Evolutionary conservation across 2,113 vertebrate genomes (phyloP).

Genomic region (Fulmarus glacialis): DNA sequence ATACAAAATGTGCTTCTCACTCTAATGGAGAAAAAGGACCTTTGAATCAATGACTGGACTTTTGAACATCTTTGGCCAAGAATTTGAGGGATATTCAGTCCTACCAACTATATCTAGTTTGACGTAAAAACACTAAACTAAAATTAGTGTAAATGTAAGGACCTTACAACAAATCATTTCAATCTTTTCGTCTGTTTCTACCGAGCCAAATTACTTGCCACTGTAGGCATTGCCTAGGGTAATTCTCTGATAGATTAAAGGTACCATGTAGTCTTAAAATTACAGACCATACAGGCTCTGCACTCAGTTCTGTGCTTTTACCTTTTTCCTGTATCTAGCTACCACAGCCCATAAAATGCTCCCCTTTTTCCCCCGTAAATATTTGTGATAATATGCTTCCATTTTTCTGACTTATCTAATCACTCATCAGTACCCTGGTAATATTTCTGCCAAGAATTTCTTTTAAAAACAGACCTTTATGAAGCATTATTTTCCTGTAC

Average conservation of each 20-base stretch:
- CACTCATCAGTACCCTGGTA: background rate
- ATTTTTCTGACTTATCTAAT: background rate
- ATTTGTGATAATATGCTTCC: background rate
- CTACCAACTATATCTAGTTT: background rate
- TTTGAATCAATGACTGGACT: background rate
- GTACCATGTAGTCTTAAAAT: background rate
- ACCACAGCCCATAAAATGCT: background rate
- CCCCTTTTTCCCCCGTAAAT: rapidly evolving
- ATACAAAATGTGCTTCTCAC: background rate
- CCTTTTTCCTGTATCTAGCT: background rate
- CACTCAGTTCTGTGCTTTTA: background rate
- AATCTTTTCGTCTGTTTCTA: background rate
- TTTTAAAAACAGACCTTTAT: background rate
- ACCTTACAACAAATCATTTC: background rate
- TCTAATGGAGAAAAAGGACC: background rate
- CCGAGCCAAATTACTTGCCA: background rate
- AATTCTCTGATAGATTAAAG: background rate
- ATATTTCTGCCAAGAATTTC: background rate
- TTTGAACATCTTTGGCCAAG: background rate
- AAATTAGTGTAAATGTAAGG: background rate
- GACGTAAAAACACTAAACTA: background rate
- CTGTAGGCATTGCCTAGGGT: background rate
- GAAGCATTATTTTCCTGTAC: background rate
- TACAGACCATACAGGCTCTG: background rate
- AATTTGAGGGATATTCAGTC: background rate